A percentile compares a stretch with the other conserved stretches of the same genome.
Evolutionary conservation across 2,888 invertebrate genomes (phyloP).

Genomic region (Eurytoma adleriae): DNA sequence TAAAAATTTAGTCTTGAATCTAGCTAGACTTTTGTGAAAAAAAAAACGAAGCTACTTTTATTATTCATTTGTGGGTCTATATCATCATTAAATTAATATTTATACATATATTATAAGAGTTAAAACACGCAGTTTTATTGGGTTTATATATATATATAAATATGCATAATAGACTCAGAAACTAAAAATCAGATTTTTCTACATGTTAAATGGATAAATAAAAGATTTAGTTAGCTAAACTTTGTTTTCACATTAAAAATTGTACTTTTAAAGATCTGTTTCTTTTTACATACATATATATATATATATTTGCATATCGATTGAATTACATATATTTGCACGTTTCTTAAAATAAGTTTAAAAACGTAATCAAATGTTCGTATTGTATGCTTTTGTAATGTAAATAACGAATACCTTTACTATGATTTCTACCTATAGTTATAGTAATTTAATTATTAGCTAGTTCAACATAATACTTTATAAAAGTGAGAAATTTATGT

Average conservation of each 20-base stretch:
- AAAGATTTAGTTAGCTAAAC: too few relatives aligned
- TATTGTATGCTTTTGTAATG: not conserved
- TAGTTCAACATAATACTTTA: not conserved
- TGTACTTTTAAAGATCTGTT: too few relatives aligned
- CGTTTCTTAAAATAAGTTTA: not conserved
- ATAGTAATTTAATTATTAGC: not conserved
- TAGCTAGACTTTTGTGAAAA: slow-evolving; percentile 57
- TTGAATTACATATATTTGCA: too few relatives aligned
- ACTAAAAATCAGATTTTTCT: too few relatives aligned
- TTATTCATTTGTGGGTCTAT: not conserved
- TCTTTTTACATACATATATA: too few relatives aligned
- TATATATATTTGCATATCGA: not conserved
- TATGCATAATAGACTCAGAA: too few relatives aligned
- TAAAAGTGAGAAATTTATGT: slow-evolving; percentile 1
- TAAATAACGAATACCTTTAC: slow-evolving; percentile 20
- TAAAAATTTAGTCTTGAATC: slow-evolving; percentile 60
- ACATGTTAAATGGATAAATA: too few relatives aligned
- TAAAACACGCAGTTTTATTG: too few relatives aligned
- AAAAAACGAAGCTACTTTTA: not conserved
- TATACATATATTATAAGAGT: not conserved
- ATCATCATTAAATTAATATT: slow-evolving; percentile 5
- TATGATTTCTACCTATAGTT: not conserved
- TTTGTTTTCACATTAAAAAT: too few relatives aligned
- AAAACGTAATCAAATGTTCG: not conserved
- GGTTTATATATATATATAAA: too few relatives aligned